These are phyloP conservation scores for Thereva unica DNA, from an alignment of 2,888 invertebrate species.

Conservation along the genomic window DNA sequence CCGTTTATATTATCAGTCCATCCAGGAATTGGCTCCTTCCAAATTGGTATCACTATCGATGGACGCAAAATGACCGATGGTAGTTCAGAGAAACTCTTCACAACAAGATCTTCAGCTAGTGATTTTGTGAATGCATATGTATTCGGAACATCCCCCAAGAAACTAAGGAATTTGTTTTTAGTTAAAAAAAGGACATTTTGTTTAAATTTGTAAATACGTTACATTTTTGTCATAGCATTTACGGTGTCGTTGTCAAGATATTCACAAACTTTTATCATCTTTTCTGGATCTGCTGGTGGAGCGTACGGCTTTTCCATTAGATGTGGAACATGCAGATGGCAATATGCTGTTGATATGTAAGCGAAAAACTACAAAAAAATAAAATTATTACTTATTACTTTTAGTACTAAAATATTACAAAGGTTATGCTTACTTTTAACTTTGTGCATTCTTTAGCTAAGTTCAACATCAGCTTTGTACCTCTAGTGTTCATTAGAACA, in stretches of 20 bases:
- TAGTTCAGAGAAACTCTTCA: conserved; percentile 74
- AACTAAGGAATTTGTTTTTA: conserved; percentile 54
- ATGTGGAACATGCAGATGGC: conserved; percentile 81
- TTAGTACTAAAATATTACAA: background rate
- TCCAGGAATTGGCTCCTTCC: conserved; percentile 82
- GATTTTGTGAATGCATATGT: conserved; percentile 95
- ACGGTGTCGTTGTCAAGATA: conserved; percentile 77
- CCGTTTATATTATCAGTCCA: conserved; percentile 96
- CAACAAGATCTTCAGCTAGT: conserved; percentile 80
- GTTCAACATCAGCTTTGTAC: conserved; percentile 84
- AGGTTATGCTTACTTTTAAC: conserved; percentile 64
- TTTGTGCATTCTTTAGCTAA: conserved; percentile 78
- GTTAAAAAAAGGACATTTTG: conserved; percentile 5
- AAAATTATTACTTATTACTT: conserved; percentile 38
- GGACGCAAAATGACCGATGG: conserved; percentile 84
- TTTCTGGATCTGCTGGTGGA: conserved; percentile 76
- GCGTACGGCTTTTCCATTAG: conserved; percentile 86
- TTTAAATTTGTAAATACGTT: conserved; percentile 35
- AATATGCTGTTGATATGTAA: conserved; percentile 87
- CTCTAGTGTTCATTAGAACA: conserved; percentile 88
- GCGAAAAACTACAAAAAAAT: conserved; percentile 59
- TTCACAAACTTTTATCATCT: conserved; percentile 75
- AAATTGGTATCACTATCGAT: conserved; percentile 87
- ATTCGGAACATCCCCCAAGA: conserved; percentile 80
- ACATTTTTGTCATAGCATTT: conserved; percentile 66